Evolutionary conservation across 2,113 vertebrate genomes (phyloP), one percentile per base, ranked within the genome.

Genomic region (Zapornia atra): DNA sequence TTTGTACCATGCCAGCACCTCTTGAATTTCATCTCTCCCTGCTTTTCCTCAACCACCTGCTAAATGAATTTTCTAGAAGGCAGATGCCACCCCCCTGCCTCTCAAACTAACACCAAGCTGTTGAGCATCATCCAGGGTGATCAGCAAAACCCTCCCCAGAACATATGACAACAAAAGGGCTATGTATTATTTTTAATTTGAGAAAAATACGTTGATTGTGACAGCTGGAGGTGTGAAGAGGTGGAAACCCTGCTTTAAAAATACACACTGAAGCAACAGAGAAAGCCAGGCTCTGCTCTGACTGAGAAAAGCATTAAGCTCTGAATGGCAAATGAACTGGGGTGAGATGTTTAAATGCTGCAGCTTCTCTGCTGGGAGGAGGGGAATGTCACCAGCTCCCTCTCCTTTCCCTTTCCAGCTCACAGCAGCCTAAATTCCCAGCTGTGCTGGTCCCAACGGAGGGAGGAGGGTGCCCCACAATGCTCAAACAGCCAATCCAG

Each of bases 371-470:
- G 1, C 70, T 56, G 73, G 31, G 24, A 18, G 34, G 33, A 19
- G 4, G 10, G 51, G 12, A 64, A 44, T 13, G 10, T 28, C 33
- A 3, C 1, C 6, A 18, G 21, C 36, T 91, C 66, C 59, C 12
- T n/a, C 59, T 64, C 64, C 13, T 26, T 44, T 54, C 34, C 24
- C 16, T 18, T 61, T 31, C 48, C 64, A 63, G 28, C 25, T 26
- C 38, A n/a, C 15, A 1, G 54, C 26, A 25, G 33, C 36, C 61
- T 2, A 0, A 73, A 7, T 44, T 82, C 54, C 61, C 6, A 1
- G 17, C 25, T n/a, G 6, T 3, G 1, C 29, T 15, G 34, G 25
- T 42, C 22, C 69, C 8, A 1, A 42, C 0, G 2, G 34, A 19
- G 25, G 8, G 44, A 29, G 22, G 38, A n/a, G 19, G 10, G 6